phyloP scores from a whole-genome alignment of 2,888 invertebrate species.

The Drosophila parthenogenetica region DNA sequence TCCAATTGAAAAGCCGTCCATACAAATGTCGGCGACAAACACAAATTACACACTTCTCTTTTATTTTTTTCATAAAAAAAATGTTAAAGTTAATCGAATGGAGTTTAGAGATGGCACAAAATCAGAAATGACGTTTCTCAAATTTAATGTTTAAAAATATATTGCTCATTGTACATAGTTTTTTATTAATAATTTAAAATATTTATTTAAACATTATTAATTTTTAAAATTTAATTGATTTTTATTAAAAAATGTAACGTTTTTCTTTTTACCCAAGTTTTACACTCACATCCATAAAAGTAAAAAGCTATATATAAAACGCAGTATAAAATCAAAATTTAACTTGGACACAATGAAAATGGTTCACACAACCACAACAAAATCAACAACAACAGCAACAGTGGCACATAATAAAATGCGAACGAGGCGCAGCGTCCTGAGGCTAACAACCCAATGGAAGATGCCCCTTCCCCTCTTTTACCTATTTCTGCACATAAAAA shows the following conservation, averaged over 20 bases:
- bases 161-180: too few relatives aligned
- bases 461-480: not conserved
- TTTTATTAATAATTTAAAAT: too few relatives aligned
- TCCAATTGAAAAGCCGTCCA: slow-evolving; percentile 26
- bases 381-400: slow-evolving; percentile 14
- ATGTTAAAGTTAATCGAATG: slow-evolving; percentile 10
- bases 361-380: slow-evolving; percentile 39
- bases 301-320: not conserved
- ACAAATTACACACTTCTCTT: slow-evolving; percentile 40
- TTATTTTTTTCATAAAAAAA: slow-evolving; percentile 21
- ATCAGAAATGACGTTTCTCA: not conserved
- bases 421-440: slow-evolving; percentile 46
- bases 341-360: slow-evolving; percentile 35
- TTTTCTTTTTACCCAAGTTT: not conserved
- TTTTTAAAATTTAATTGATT: not conserved
- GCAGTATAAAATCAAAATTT: slow-evolving; percentile 13
- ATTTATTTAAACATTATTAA: too few relatives aligned
- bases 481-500: slow-evolving; percentile 44
- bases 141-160: not conserved
- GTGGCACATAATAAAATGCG: slow-evolving; percentile 43
- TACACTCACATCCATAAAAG: slow-evolving; percentile 26
- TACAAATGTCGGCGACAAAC: slow-evolving; percentile 44
- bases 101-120: slow-evolving; percentile 15
- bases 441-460: slow-evolving; percentile 27
- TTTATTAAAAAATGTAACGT: not conserved